A percentile compares a stretch with the other conserved stretches of the same genome.
Evolutionary conservation across 2,113 vertebrate species (phyloP).

Genomic region (Chlorodrepanis virens): DNA sequence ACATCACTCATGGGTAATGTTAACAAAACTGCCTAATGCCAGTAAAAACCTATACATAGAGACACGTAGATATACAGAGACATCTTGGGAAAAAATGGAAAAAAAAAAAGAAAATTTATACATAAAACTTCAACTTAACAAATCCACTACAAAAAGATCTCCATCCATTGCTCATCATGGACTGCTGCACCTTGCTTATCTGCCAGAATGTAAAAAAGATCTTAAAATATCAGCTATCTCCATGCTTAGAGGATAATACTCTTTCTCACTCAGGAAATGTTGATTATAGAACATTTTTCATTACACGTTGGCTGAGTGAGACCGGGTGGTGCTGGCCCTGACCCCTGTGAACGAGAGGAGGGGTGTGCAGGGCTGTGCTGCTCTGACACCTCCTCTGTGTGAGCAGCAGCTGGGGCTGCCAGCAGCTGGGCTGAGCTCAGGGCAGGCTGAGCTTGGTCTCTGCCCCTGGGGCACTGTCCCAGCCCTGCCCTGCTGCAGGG

Average conservation of each 20-base stretch:
- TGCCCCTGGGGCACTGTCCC: not conserved
- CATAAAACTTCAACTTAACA: not conserved
- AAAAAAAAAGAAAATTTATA: not conserved
- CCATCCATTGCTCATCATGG: not conserved
- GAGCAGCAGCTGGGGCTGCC: not conserved
- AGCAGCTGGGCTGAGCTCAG: not conserved
- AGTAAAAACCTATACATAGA: not conserved
- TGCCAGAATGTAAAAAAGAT: not conserved
- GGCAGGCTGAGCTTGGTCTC: not conserved
- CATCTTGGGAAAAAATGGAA: not conserved
- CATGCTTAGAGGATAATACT: not conserved
- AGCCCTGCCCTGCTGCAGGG: not conserved
- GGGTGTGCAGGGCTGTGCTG: not conserved
- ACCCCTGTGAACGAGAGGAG: constrained; percentile 30
- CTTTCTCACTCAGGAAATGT: not conserved
- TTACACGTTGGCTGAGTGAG: not conserved
- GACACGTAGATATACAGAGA: not conserved
- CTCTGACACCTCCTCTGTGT: constrained; percentile 15
- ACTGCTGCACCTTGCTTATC: not conserved
- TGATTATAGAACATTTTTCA: not conserved
- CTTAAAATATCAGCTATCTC: not conserved
- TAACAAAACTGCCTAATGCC: not conserved
- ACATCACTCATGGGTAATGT: not conserved
- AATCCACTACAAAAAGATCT: not conserved
- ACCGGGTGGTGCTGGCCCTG: not conserved